Evolutionary conservation across 2,113 vertebrate genomes (phyloP).

Genomic region (Ictalurus furcatus): DNA sequence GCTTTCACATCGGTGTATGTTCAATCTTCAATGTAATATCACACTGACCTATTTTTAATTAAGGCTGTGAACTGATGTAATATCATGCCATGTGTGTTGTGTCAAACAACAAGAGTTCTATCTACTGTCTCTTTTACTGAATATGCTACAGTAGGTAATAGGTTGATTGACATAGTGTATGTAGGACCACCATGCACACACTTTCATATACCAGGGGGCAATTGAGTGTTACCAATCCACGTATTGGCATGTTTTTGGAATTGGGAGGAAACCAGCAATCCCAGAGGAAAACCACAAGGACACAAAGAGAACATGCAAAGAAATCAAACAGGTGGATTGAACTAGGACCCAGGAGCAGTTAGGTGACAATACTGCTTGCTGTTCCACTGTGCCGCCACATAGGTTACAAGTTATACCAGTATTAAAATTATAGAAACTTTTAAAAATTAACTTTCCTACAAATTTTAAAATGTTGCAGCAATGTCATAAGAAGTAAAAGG

Average conservation of each 20-base stretch:
- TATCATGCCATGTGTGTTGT: not conserved
- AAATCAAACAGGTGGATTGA: not conserved
- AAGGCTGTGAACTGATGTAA: not conserved
- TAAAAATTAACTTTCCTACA: not conserved
- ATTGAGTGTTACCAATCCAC: not conserved
- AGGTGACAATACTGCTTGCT: not conserved
- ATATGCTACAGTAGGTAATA: not conserved
- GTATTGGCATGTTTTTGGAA: not conserved
- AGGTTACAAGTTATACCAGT: not conserved
- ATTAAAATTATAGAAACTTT: not conserved
- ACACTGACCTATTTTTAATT: slow-evolving; percentile 1
- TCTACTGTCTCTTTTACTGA: not conserved
- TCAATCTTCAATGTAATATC: not conserved
- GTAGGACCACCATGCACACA: not conserved
- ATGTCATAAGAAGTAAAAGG: not conserved
- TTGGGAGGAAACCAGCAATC: not conserved
- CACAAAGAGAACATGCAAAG: not conserved
- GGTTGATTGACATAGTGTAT: not conserved
- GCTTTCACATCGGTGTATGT: slow-evolving; percentile 49
- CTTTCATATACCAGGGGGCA: not conserved
- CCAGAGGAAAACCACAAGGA: no score
- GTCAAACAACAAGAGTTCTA: not conserved
- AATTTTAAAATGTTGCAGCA: not conserved
- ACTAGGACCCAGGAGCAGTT: not conserved
- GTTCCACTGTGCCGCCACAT: not conserved